These are phyloP conservation scores for Spheniscus humboldti DNA, from an alignment of 2,797 vertebrate genomes.

Conservation along the genomic window DNA sequence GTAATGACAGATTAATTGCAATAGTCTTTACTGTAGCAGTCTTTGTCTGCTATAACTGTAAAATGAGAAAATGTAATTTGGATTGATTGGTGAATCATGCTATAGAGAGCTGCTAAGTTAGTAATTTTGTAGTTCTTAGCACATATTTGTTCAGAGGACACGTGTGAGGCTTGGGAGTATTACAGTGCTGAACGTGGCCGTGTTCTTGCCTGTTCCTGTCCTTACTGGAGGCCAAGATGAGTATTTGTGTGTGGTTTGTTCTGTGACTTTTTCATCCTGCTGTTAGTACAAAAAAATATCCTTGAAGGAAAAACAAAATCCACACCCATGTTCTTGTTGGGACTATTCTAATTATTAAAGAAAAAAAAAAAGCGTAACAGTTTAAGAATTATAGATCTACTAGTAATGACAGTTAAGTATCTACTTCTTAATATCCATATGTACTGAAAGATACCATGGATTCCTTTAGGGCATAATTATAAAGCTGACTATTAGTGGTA, in stretches of 20 bases:
- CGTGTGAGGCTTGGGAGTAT: background rate
- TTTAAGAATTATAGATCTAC: background rate
- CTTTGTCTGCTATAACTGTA: constrained; percentile 52
- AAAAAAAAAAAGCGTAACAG: background rate
- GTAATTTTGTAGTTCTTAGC: constrained; percentile 16
- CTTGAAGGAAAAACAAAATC: background rate
- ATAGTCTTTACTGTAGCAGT: constrained; percentile 34
- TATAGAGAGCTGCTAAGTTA: constrained; percentile 2
- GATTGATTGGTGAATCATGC: constrained; percentile 58
- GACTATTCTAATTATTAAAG: background rate
- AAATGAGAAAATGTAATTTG: constrained; percentile 53
- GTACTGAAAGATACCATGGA: background rate
- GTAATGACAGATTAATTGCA: constrained; percentile 67
- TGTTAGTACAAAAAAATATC: background rate
- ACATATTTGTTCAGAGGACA: background rate
- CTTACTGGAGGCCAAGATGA: background rate
- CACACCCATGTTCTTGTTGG: background rate
- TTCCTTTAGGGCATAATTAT: background rate
- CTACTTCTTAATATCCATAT: background rate
- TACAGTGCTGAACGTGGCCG: background rate
- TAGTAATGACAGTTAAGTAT: background rate
- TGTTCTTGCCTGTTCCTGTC: background rate
- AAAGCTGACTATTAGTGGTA: background rate
- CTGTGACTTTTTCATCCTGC: background rate
- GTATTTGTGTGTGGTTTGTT: background rate